Percentiles rank a stretch among this genome's conserved stretches.
Evolutionary conservation across 2,797 vertebrate species (phyloP).

Genomic region (Selene dorsalis): DNA sequence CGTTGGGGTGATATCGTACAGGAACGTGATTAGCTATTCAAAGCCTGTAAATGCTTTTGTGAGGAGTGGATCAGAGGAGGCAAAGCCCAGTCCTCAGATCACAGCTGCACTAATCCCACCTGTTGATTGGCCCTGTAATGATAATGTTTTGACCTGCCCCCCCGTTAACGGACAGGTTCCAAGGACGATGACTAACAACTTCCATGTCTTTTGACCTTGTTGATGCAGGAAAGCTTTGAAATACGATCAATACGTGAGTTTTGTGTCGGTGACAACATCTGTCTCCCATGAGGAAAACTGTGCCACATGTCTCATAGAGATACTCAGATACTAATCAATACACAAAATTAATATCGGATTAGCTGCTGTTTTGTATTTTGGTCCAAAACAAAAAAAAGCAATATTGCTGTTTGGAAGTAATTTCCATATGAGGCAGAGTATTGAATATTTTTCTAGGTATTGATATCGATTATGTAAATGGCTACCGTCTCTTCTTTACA

Average conservation of each 20-base stretch:
- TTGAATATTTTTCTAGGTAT: too few relatives aligned
- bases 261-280: background rate
- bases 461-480: too few relatives aligned
- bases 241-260: background rate
- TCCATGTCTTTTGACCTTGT: background rate
- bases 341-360: too few relatives aligned
- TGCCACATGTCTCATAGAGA: too few relatives aligned
- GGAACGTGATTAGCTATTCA: constrained; percentile 34
- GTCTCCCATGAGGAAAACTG: background rate
- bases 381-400: too few relatives aligned
- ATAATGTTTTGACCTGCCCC: constrained; percentile 60
- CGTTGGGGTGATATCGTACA: constrained; percentile 4
- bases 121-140: constrained; percentile 56
- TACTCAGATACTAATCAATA: too few relatives aligned
- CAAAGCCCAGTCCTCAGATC: constrained; percentile 54
- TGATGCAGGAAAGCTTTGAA: background rate
- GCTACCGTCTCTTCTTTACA: too few relatives aligned
- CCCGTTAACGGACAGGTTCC: constrained; percentile 15
- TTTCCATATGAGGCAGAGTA: too few relatives aligned
- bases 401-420: too few relatives aligned
- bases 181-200: background rate
- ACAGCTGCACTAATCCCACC: constrained; percentile 67
- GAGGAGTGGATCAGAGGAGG: constrained; percentile 55
- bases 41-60: constrained; percentile 46
- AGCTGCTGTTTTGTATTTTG: too few relatives aligned